These are phyloP conservation scores for Drosophila grimshawi DNA, from an alignment of 1,140 invertebrate species.

Conservation along the genomic window DNA sequence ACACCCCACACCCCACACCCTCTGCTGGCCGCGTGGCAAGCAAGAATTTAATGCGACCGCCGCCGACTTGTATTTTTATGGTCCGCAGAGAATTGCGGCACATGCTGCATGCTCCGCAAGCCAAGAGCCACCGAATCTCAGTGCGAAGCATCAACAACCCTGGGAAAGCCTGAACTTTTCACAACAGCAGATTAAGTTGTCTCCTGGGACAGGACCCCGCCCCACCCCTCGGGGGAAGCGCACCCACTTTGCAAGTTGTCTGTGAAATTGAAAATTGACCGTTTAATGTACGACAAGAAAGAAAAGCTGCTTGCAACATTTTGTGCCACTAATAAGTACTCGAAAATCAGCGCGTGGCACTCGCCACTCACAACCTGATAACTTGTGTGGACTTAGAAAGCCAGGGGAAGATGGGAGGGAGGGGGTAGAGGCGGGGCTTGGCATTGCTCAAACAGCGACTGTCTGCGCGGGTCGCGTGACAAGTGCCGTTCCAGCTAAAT, in stretches of 20 bases:
- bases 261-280: slow-evolving; percentile 84
- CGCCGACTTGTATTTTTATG: slow-evolving; percentile 56
- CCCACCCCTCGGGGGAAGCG: not conserved
- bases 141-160: slow-evolving; percentile 56
- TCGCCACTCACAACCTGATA: not conserved
- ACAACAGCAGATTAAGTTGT: slow-evolving; percentile 82
- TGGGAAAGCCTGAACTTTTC: slow-evolving; percentile 76
- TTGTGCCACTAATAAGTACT: slow-evolving; percentile 72
- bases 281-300: slow-evolving; percentile 68
- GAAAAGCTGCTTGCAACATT: slow-evolving; percentile 48
- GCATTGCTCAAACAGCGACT: not conserved
- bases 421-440: not conserved
- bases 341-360: slow-evolving; percentile 55
- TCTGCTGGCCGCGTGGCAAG: slow-evolving; percentile 52
- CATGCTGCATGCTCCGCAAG: slow-evolving; percentile 47
- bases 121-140: not conserved
- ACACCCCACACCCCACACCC: not conserved
- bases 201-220: slow-evolving; percentile 49
- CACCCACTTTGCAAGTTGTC: slow-evolving; percentile 60
- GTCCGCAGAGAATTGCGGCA: slow-evolving; percentile 76
- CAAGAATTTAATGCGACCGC: slow-evolving; percentile 56
- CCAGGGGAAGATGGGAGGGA: not conserved
- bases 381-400: too few relatives aligned
- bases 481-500: slow-evolving; percentile 46
- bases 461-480: slow-evolving; percentile 49